Evolutionary conservation across 1,140 invertebrate genomes (phyloP).

Genomic region (Scaptomyza hsui): DNA sequence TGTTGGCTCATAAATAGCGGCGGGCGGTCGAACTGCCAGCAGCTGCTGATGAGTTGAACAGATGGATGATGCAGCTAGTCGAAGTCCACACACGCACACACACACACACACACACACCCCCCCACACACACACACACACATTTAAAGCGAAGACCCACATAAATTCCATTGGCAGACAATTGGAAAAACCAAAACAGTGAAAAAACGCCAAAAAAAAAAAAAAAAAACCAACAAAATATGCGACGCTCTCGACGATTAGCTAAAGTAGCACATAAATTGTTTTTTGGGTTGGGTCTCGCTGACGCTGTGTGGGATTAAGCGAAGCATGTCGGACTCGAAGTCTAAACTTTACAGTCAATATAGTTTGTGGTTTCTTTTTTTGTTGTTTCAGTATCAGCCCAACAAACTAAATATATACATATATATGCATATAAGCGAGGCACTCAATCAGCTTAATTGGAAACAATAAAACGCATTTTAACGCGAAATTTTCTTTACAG

Average conservation of each 20-base stretch:
- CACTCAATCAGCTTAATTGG: constrained; percentile 74
- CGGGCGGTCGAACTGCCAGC: background rate
- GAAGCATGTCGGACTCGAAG: constrained; percentile 45
- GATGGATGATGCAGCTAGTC: constrained; percentile 5
- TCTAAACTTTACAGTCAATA: constrained; percentile 12
- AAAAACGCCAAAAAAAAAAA: constrained; percentile 22
- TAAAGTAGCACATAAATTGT: constrained; percentile 67
- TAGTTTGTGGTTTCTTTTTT: constrained; percentile 1
- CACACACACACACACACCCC: background rate
- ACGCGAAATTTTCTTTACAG: constrained; percentile 72
- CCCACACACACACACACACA: background rate
- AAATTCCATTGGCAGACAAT: constrained; percentile 63
- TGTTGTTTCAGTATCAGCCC: too few species aligned
- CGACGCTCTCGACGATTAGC: constrained; percentile 60
- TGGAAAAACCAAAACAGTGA: constrained; percentile 33
- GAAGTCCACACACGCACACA: background rate
- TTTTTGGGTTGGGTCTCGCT: constrained; percentile 42
- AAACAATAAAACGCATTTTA: constrained; percentile 80
- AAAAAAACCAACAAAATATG: constrained; percentile 10
- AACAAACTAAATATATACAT: background rate
- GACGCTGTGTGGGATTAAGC: constrained; percentile 54
- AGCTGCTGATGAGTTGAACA: constrained; percentile 27
- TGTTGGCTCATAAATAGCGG: constrained; percentile 40
- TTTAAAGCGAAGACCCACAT: constrained; percentile 27
- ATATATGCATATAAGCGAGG: background rate